phyloP scores from a whole-genome alignment of 2,888 invertebrate genomes.

The Mesorhabditis belari region DNA sequence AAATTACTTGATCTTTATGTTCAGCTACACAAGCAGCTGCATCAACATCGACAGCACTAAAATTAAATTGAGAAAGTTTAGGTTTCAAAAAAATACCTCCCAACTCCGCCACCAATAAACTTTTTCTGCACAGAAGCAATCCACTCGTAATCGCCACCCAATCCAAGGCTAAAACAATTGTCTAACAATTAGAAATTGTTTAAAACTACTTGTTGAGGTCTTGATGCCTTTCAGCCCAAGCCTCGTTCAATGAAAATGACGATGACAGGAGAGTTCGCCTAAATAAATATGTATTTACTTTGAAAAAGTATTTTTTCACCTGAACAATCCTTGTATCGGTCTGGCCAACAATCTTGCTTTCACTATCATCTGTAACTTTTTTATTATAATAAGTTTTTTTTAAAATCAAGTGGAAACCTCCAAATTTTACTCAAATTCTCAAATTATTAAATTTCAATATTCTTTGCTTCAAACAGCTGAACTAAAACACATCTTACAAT shows the following conservation, averaged over 20 bases:
- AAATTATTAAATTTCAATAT: no score
- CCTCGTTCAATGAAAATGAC: not conserved
- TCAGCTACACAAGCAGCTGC: conserved; percentile 44
- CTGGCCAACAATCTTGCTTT: no score
- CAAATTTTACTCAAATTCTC: no score
- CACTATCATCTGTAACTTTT: no score
- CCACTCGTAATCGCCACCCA: conserved; percentile 50
- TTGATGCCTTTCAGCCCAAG: not conserved
- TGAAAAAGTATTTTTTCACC: no score
- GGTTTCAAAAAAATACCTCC: conserved; percentile 20
- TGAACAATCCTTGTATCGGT: no score
- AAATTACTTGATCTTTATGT: conserved; percentile 39
- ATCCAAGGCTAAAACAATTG: conserved; percentile 12
- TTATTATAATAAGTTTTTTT: no score
- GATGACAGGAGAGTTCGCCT: not conserved
- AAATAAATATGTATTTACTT: no score
- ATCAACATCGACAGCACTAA: conserved; percentile 50
- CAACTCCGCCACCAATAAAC: conserved; percentile 43
- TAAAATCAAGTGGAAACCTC: no score
- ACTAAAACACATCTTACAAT: no score
- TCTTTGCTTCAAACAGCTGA: no score
- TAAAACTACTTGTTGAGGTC: not conserved
- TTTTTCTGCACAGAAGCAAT: conserved; percentile 50
- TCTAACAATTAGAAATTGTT: not conserved
- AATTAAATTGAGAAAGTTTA: no score